Conservation (phyloP, 2,797 vertebrate genomes). For the Mastacembelus armatus region DNA sequence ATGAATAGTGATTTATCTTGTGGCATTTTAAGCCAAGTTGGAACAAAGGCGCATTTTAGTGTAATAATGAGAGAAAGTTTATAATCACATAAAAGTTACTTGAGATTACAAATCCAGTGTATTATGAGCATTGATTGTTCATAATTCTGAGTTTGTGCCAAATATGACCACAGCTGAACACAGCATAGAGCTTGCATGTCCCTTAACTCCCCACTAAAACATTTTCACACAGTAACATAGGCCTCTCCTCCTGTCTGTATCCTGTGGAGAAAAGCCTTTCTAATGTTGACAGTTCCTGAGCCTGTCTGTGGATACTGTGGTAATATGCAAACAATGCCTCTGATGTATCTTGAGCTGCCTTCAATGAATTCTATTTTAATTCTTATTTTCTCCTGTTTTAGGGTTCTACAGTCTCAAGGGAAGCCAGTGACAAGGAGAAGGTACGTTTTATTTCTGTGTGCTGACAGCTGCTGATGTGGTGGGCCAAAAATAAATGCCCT, state of each 20-base stretch:
- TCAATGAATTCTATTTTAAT: slow-evolving; percentile 50
- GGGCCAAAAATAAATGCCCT: slow-evolving; percentile 61
- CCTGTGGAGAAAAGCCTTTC: slow-evolving; percentile 33
- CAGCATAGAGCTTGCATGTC: not conserved
- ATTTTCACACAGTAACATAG: not conserved
- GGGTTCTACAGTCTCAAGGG: slow-evolving; percentile 95
- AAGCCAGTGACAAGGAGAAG: slow-evolving; percentile 97
- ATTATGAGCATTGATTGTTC: too few species aligned
- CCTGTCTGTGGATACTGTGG: not conserved
- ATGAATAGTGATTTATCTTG: too few species aligned
- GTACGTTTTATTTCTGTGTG: slow-evolving; percentile 73
- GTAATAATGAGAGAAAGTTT: too few species aligned
- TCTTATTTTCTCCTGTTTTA: slow-evolving; percentile 64
- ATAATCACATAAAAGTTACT: too few species aligned
- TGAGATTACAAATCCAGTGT: too few species aligned
- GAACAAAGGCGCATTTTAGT: too few species aligned
- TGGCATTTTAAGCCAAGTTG: too few species aligned
- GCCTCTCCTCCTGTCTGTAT: slow-evolving; percentile 34
- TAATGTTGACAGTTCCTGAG: slow-evolving; percentile 30
- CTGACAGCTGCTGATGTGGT: slow-evolving; percentile 42
- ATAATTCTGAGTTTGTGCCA: too few species aligned
- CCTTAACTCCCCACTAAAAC: not conserved
- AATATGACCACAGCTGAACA: too few species aligned
- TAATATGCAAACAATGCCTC: slow-evolving; percentile 27
- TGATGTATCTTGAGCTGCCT: slow-evolving; percentile 38